A percentile compares a stretch with the other conserved stretches of the same genome.
Evolutionary conservation across 2,113 vertebrate species (phyloP).

Genomic region (Pungitius pungitius): DNA sequence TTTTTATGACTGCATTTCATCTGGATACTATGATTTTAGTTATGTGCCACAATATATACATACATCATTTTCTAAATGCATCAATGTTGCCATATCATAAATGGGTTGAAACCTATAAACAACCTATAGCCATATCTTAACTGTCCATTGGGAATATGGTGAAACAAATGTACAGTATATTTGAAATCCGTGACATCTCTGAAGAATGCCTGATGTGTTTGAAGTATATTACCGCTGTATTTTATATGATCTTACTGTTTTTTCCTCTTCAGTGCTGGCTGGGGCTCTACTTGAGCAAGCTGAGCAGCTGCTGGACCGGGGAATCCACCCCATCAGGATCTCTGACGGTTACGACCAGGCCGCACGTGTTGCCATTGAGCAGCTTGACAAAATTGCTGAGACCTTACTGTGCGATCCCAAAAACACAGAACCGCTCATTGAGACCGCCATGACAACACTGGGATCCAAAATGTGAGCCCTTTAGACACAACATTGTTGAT

Average conservation of each 20-base stretch:
- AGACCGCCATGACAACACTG: conserved; percentile 96
- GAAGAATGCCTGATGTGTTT: background rate
- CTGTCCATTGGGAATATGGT: background rate
- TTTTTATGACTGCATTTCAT: background rate
- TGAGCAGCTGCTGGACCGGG: conserved; percentile 92
- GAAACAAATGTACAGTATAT: background rate
- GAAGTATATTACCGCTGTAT: background rate
- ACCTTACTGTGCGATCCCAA: conserved; percentile 88
- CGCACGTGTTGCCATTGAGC: conserved; percentile 87
- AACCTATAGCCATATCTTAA: too few species aligned
- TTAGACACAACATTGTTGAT: background rate
- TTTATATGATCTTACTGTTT: background rate
- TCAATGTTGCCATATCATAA: background rate
- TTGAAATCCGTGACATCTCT: background rate
- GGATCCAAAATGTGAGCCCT: conserved; percentile 95
- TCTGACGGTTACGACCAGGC: conserved; percentile 97
- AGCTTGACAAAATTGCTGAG: conserved; percentile 93
- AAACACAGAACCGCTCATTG: conserved; percentile 91
- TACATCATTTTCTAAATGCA: background rate
- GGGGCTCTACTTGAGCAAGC: conserved; percentile 94
- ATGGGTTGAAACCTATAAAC: background rate
- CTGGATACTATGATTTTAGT: too few species aligned
- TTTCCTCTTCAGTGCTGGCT: conserved; percentile 85
- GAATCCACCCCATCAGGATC: conserved; percentile 96
- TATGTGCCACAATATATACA: too few species aligned